Conservation (phyloP, 2,113 vertebrate genomes). For the Isurus oxyrinchus region DNA sequence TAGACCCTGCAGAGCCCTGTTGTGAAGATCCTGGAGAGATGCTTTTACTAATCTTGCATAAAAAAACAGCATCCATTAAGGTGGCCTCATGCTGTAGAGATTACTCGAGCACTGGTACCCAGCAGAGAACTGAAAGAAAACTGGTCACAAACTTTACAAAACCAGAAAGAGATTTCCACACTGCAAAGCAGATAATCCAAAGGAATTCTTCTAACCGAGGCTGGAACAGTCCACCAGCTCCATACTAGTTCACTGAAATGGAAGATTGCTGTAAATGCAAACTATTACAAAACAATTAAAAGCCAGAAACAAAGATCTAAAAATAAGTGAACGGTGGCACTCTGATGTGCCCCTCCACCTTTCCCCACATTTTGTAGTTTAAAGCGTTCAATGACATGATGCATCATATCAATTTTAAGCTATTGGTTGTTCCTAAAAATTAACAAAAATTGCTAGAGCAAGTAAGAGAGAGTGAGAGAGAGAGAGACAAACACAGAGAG, state of each 20-base stretch:
- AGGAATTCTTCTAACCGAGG: not conserved
- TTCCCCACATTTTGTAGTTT: not conserved
- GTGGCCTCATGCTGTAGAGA: not conserved
- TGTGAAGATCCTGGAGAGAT: too few species aligned
- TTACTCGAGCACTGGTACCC: not conserved
- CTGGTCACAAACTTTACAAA: not conserved
- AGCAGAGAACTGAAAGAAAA: not conserved
- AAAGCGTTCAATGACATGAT: not conserved
- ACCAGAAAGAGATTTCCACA: not conserved
- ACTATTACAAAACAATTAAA: not conserved
- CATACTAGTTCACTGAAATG: not conserved
- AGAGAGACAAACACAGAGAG: too few species aligned
- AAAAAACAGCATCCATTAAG: too few species aligned
- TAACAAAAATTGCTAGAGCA: too few species aligned
- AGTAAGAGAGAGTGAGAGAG: too few species aligned
- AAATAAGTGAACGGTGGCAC: not conserved
- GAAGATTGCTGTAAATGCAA: not conserved
- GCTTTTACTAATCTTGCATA: too few species aligned
- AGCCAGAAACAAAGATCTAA: not conserved
- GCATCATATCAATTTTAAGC: too few species aligned
- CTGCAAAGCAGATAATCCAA: not conserved
- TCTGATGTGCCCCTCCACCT: not conserved
- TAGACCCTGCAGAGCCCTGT: too few species aligned
- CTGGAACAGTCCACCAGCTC: not conserved
- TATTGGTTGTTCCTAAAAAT: too few species aligned